phyloP scores from a whole-genome alignment of 2,113 vertebrate species.

The Leptodactylus fuscus region DNA sequence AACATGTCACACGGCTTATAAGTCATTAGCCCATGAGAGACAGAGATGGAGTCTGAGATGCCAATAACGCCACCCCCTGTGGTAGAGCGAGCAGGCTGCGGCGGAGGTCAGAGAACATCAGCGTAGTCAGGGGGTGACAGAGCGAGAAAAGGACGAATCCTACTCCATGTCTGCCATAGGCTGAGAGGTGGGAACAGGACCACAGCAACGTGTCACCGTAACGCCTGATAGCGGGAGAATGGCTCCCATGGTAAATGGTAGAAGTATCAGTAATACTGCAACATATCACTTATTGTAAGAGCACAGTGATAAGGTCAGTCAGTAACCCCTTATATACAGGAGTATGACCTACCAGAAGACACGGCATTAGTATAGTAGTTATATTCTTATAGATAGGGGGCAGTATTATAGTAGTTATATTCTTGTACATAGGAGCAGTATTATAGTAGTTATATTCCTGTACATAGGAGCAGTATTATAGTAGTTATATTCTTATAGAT shows the following conservation, averaged over 20 bases:
- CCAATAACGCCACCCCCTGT: not conserved
- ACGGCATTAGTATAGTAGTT: not conserved
- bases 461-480: constrained; percentile 6
- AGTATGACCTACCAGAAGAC: not conserved
- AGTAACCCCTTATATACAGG: not conserved
- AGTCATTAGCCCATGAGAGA: constrained; percentile 43
- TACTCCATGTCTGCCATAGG: not conserved
- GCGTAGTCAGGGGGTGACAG: not conserved
- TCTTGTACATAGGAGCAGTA: constrained; percentile 1
- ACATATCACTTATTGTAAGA: not conserved
- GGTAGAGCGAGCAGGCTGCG: not conserved
- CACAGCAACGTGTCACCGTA: not conserved
- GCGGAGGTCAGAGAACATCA: not conserved
- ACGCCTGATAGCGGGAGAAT: too few relatives aligned
- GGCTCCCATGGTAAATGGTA: too few relatives aligned
- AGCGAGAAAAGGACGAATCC: not conserved
- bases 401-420: constrained; percentile 2
- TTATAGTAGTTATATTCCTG: constrained; percentile 18
- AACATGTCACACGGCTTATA: constrained; percentile 72
- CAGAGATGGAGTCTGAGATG: not conserved
- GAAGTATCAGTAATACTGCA: not conserved
- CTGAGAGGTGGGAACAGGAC: too few relatives aligned
- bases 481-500: not conserved
- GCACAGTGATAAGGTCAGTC: not conserved
- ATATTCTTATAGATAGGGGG: too few relatives aligned